These are phyloP conservation scores for Euleptes europaea DNA, from an alignment of 2,113 vertebrate genomes.

Conservation along the genomic window DNA sequence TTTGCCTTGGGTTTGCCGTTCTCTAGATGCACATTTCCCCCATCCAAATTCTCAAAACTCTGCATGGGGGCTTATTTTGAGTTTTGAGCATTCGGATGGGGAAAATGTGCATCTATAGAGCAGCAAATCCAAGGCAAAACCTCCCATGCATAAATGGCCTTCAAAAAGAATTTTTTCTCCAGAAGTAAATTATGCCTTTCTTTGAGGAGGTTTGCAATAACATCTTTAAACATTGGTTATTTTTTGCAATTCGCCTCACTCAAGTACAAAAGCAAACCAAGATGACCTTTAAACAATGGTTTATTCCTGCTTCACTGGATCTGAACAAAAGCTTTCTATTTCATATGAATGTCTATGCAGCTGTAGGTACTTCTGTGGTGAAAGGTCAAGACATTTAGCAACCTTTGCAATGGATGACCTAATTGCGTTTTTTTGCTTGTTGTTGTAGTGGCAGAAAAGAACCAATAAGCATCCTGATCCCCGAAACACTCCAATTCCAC, in stretches of 20 bases:
- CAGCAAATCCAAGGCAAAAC: too few species aligned
- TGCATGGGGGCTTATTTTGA: too few species aligned
- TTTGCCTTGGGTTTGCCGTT: too few species aligned
- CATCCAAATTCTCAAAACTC: too few species aligned
- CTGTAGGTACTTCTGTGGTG: slow-evolving; percentile 35
- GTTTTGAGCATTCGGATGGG: too few species aligned
- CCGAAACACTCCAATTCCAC: neutral
- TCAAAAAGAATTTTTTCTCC: neutral
- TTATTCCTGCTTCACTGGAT: slow-evolving; percentile 57
- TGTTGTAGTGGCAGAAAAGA: slow-evolving; percentile 29
- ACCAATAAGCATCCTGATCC: neutral
- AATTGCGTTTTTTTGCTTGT: slow-evolving; percentile 25
- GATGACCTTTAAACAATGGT: slow-evolving; percentile 56
- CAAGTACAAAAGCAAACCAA: slow-evolving; percentile 30
- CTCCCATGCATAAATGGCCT: too few species aligned
- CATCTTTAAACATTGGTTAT: slow-evolving; percentile 43
- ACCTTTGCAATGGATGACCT: slow-evolving; percentile 40
- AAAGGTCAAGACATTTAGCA: slow-evolving; percentile 42
- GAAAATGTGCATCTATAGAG: too few species aligned
- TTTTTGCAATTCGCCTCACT: slow-evolving; percentile 46
- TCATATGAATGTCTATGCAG: slow-evolving; percentile 38
- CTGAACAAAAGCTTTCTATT: slow-evolving; percentile 63
- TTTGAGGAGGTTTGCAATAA: slow-evolving; percentile 47
- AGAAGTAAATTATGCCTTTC: slow-evolving; percentile 43
- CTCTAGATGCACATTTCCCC: too few species aligned